Base-by-base conservation (phyloP, 2,888 invertebrate species). In the Drosophila mercatorum region DNA sequence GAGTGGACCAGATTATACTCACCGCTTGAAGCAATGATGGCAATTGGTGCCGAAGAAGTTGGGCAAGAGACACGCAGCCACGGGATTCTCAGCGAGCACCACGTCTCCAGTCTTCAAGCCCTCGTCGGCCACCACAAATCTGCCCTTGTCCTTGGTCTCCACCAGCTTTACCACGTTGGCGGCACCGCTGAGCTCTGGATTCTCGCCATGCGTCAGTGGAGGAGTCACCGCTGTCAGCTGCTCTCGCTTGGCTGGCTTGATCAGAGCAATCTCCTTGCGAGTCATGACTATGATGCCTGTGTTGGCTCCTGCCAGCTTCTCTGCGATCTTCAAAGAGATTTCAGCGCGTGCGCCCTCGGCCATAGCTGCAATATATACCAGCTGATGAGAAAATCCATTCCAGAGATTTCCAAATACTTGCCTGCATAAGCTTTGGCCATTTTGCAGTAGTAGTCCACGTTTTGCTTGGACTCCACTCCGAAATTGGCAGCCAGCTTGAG, bases 31-130 rank as follows among this genome's bases (percentile, higher is more conserved):
- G 90, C 97, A 97, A 90, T 97, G 95, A 73, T 96, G 95, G 88
- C 97, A 97, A 91, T 97, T 96, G 2, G 96, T 95, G 3, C 97
- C 97, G 90, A 95, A 96, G 91, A 94, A 95, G 78, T 95, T 95
- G 0, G 96, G 95, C 14, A 96, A 92, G 1, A 97, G 93, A 82
- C 96, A 96, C 0, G 96, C 95, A 0, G 96, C 96, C 79, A 95
- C 95, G 0, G 97, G 96, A 40, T 94, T 93, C 91, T 97, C 97
- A 2, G 94, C 94, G 0, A 96, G 93, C 14, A 97, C 91, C 0
- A 95, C 94, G 88, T 97, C 96, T 0, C 97, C 97, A 0, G 96
- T 94, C 73, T 93, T 93, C 43, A 93, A 53, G 7, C 82, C 81
- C 53, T 89, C 93, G 57, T 93, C 94, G 5, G 97, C 96, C 0